Evolutionary conservation across 1,140 invertebrate species (phyloP).

Genomic region (honey bee (Apis mellifera)): Amel_HAv3.1 CM009931.2:22328001-22328500

Average conservation of each 20-base stretch:
- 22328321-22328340: too few relatives aligned
- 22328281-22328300: too few relatives aligned
- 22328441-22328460: too few relatives aligned
- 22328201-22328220: not conserved
- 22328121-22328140: not conserved
- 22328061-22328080: slow-evolving; percentile 19
- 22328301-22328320: not conserved
- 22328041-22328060: slow-evolving; percentile 48
- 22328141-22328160: not conserved
- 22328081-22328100: slow-evolving; percentile 29
- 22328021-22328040: slow-evolving; percentile 50
- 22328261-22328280: too few relatives aligned
- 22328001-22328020: slow-evolving; percentile 46
- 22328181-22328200: not conserved
- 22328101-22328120: slow-evolving; percentile 35
- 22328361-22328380: too few relatives aligned
- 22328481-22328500: too few relatives aligned
- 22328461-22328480: too few relatives aligned
- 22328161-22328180: slow-evolving; percentile 21
- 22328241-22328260: too few relatives aligned
- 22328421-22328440: too few relatives aligned
- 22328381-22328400: too few relatives aligned
- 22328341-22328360: too few relatives aligned
- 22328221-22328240: not conserved
- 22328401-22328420: too few relatives aligned